A percentile compares a stretch with the other conserved stretches of the same genome.
phyloP scores from a whole-genome alignment of 2,888 invertebrate genomes.

The Masnerella sp. region DNA sequence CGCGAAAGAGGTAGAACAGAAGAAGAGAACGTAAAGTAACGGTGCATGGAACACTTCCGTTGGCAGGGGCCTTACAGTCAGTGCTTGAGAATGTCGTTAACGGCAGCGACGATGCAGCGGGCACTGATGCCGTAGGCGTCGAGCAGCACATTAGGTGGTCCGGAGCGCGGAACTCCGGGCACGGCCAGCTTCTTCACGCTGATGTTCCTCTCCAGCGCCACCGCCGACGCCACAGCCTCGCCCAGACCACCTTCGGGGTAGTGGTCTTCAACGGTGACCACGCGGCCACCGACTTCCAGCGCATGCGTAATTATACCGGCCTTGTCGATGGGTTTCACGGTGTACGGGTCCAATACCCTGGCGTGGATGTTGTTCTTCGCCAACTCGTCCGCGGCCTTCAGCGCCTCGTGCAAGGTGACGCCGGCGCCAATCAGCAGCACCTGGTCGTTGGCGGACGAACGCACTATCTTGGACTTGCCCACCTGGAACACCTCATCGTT shows the following conservation, averaged over 20 bases:
- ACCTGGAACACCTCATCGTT: constrained; percentile 89
- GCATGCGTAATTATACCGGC: constrained; percentile 87
- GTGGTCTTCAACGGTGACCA: constrained; percentile 98
- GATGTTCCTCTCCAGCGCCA: constrained; percentile 85
- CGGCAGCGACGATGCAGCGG: constrained; percentile 86
- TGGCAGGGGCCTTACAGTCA: constrained; percentile 56
- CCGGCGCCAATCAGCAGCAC: constrained; percentile 95
- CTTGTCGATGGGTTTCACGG: constrained; percentile 95
- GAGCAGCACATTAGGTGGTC: constrained; percentile 90
- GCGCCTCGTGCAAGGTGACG: constrained; percentile 93
- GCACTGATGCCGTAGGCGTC: constrained; percentile 94
- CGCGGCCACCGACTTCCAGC: constrained; percentile 86
- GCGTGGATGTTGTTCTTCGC: constrained; percentile 84
- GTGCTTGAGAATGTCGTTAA: constrained; percentile 81
- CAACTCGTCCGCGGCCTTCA: constrained; percentile 89
- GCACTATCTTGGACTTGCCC: constrained; percentile 89
- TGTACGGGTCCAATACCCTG: constrained; percentile 96
- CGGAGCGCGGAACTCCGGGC: constrained; percentile 92
- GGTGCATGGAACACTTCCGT: constrained; percentile 34
- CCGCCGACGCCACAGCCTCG: constrained; percentile 93
- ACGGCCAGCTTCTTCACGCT: constrained; percentile 90
- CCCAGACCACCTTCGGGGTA: constrained; percentile 98
- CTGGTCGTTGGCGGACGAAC: constrained; percentile 85
- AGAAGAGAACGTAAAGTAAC: constrained; percentile 33
- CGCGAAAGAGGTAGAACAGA: too few relatives aligned